These are phyloP conservation scores for Babyrousa celebensis DNA, from an alignment of 2,797 vertebrate species.

Conservation along the genomic window DNA sequence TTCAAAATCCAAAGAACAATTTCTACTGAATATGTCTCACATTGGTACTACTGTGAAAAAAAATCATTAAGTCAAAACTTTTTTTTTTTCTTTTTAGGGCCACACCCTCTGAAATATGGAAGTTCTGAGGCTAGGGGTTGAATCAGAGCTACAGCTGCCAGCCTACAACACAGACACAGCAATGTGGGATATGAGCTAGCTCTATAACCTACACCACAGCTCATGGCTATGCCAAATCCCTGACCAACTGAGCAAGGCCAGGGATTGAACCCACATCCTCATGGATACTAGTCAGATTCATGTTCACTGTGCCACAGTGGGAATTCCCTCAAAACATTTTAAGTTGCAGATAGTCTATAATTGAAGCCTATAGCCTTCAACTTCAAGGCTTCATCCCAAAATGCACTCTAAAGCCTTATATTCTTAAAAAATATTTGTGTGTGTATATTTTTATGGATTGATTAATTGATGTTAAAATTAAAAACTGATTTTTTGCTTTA, in stretches of 20 bases:
- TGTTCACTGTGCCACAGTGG: no score
- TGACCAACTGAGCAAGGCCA: no score
- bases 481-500: neutral
- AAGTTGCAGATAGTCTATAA: neutral
- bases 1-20: neutral
- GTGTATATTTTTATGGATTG: neutral
- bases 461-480: slow-evolving; percentile 7
- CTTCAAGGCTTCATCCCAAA: neutral
- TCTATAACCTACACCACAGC: no score
- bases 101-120: no score
- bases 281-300: no score
- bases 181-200: no score
- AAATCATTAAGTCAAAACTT: neutral
- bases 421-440: neutral
- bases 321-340: neutral
- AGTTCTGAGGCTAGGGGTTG: no score
- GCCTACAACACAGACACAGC: no score
- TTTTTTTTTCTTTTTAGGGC: no score
- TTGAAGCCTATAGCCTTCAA: neutral
- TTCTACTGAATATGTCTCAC: neutral
- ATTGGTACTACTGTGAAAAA: neutral
- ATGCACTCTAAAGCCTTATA: neutral
- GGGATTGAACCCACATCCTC: no score
- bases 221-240: no score
- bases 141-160: no score